Conservation (phyloP, 2,888 invertebrate genomes). For the Agapostemon virescens region DNA sequence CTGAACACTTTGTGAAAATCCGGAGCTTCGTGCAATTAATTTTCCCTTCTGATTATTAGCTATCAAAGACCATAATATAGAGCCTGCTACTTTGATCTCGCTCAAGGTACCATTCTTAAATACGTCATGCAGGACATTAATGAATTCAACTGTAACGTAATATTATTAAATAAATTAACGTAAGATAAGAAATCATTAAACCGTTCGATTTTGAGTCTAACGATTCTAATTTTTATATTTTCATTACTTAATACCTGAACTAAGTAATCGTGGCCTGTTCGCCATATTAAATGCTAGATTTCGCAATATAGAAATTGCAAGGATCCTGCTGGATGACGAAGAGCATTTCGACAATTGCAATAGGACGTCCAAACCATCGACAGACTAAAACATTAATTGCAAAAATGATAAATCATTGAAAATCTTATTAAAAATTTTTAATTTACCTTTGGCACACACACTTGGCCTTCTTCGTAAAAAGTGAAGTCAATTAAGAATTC, state of each 20-base stretch:
- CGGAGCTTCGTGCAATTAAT: constrained; percentile 81
- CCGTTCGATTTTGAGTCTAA: background rate
- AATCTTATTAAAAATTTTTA: background rate
- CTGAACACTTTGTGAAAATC: constrained; percentile 81
- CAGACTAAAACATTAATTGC: constrained; percentile 65
- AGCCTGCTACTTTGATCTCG: constrained; percentile 81
- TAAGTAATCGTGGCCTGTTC: constrained; percentile 82
- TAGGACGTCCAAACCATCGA: constrained; percentile 77
- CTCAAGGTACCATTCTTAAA: constrained; percentile 79
- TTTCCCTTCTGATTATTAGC: constrained; percentile 87
- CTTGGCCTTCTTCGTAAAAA: constrained; percentile 82
- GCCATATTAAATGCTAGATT: constrained; percentile 82
- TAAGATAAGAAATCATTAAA: background rate
- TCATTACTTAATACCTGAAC: constrained; percentile 79
- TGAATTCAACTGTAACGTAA: constrained; percentile 80
- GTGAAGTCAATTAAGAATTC: constrained; percentile 82
- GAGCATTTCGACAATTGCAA: constrained; percentile 75
- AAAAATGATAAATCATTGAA: constrained; percentile 7
- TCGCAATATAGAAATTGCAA: constrained; percentile 81
- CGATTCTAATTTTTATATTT: background rate
- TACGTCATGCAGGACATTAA: constrained; percentile 80
- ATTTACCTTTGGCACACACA: constrained; percentile 80
- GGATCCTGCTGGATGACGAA: constrained; percentile 73
- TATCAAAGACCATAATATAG: constrained; percentile 86
- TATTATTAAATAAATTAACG: background rate